Evolutionary conservation across 2,797 vertebrate species (phyloP).

Genomic region (Tokudaia tokunoshimensis): DNA sequence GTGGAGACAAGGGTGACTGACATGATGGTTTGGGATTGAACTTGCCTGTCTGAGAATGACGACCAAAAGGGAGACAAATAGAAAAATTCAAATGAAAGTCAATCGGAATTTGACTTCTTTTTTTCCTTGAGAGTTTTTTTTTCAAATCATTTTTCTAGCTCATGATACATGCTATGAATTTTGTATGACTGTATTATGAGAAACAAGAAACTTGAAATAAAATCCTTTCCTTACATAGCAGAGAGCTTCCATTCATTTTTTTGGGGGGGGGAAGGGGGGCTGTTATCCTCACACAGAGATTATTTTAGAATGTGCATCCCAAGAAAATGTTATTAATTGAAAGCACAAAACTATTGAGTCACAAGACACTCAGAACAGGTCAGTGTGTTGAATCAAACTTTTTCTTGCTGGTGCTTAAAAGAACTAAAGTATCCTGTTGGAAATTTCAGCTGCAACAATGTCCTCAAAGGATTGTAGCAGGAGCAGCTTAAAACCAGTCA

Average conservation of each 20-base stretch:
- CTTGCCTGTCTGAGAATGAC: background rate
- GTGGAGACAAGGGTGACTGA: too few species aligned
- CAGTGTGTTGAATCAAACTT: background rate
- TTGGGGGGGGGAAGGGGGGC: background rate
- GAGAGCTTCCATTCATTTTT: background rate
- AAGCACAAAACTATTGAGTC: conserved; percentile 18
- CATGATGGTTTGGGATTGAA: background rate
- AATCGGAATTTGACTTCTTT: background rate
- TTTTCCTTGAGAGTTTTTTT: background rate
- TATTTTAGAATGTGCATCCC: background rate
- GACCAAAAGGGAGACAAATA: background rate
- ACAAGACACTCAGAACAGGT: background rate
- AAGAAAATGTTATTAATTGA: background rate
- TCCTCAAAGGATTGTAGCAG: background rate
- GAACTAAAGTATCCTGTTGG: background rate
- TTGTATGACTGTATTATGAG: background rate
- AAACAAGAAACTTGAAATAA: conserved; percentile 24
- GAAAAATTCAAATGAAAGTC: background rate
- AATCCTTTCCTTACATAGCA: background rate
- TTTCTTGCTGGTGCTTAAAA: conserved; percentile 41
- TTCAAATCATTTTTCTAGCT: background rate
- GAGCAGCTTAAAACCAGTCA: conserved; percentile 63
- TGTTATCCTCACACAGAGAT: background rate
- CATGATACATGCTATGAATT: background rate
- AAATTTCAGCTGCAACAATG: background rate